Conservation (phyloP, 2,797 vertebrate genomes). For the Sebastes diaconus region DNA sequence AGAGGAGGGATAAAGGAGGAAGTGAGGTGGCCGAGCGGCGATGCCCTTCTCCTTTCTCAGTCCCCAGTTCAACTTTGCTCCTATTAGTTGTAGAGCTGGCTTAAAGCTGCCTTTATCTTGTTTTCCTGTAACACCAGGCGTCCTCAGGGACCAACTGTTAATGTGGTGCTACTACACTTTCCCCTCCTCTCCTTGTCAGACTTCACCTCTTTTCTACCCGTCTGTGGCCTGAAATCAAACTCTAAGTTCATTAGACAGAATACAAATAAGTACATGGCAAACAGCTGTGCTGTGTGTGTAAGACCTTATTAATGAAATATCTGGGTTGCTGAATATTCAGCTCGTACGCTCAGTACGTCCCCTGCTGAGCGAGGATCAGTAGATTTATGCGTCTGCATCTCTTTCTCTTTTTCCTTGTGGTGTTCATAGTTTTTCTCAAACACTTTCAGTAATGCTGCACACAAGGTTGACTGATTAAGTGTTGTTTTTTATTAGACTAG, state of each 20-base stretch:
- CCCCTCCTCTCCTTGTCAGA: background rate
- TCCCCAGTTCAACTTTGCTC: slow-evolving; percentile 24
- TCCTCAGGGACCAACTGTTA: background rate
- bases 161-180: background rate
- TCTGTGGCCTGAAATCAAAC: slow-evolving; percentile 7
- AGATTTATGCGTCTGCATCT: slow-evolving; percentile 13
- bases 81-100: slow-evolving; percentile 12
- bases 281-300: slow-evolving; percentile 10
- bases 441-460: background rate
- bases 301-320: slow-evolving; percentile 28
- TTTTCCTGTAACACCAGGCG: slow-evolving; percentile 9
- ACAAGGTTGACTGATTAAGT: slow-evolving; percentile 9
- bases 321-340: slow-evolving; percentile 42
- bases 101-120: slow-evolving; percentile 23
- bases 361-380: slow-evolving; percentile 27
- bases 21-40: slow-evolving; percentile 13
- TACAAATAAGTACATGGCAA: slow-evolving; percentile 29
- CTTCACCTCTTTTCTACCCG: background rate
- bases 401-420: background rate
- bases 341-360: slow-evolving; percentile 9
- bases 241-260: slow-evolving; percentile 34
- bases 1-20: slow-evolving; percentile 38
- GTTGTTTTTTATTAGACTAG: background rate
- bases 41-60: slow-evolving; percentile 26
- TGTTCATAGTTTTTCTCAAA: background rate